A percentile compares a stretch with the other conserved stretches of the same genome.
Evolutionary conservation across 2,888 invertebrate genomes (phyloP).

Genomic region (Cheilosia impressa): DNA sequence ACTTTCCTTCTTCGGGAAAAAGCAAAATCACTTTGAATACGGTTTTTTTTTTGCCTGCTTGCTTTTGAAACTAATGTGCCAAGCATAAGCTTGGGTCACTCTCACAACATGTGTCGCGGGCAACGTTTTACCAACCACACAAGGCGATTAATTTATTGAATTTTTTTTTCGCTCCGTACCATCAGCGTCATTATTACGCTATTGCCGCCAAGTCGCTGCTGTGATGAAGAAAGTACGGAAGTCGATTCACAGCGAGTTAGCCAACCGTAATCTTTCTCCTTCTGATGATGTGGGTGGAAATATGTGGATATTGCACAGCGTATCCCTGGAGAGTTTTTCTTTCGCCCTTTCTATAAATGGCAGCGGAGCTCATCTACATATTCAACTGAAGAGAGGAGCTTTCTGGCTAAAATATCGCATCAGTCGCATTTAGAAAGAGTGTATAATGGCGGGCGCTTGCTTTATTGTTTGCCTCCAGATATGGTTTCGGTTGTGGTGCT

Average conservation of each 20-base stretch:
- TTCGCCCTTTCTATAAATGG: conserved; percentile 47
- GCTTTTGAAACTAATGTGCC: conserved; percentile 33
- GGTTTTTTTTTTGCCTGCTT: background rate
- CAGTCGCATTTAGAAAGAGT: conserved; percentile 8
- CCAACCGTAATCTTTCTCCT: conserved; percentile 9
- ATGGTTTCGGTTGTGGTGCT: conserved; percentile 10
- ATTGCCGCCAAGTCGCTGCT: background rate
- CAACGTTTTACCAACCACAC: conserved; percentile 33
- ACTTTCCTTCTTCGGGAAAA: conserved; percentile 51
- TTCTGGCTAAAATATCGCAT: conserved; percentile 39
- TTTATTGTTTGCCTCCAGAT: conserved; percentile 53
- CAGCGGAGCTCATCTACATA: conserved; percentile 43
- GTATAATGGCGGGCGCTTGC: background rate
- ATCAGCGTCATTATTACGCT: background rate
- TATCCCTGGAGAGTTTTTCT: conserved; percentile 1
- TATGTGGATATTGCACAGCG: background rate
- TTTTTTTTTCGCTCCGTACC: conserved; percentile 2
- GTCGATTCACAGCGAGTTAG: conserved; percentile 26
- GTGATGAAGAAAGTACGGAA: conserved; percentile 64
- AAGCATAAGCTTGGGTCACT: conserved; percentile 48
- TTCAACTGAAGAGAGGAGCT: conserved; percentile 10
- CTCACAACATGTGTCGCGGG: conserved; percentile 46
- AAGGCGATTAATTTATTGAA: conserved; percentile 64
- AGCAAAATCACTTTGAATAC: conserved; percentile 53
- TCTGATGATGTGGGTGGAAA: conserved; percentile 48